Evolutionary conservation across 37 sponge, comb jelly and placozoan species (phyloP), one percentile per base, ranked within the genome.

Genomic region (Ephydatia muelleri): DNA sequence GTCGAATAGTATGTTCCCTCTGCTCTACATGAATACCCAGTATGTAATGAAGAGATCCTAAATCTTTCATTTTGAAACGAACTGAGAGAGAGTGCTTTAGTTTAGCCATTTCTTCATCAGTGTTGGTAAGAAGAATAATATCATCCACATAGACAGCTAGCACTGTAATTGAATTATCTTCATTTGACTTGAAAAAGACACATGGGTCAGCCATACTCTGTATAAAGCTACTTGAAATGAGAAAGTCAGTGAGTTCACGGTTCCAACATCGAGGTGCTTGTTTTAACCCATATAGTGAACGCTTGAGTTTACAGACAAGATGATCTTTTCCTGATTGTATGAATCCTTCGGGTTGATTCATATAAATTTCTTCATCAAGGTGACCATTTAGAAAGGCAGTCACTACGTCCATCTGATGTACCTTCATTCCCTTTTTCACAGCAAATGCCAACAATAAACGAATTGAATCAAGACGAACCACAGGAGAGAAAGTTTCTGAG

Each of bases 321-420:
- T 86, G 26, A 33, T 86, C 80, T 33, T 86, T 68, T 79, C 81
- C 87, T 19, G 48, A n/a, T 25, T 70, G 13, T 30, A 78, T 47
- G 43, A 83, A 88, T 2, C 85, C 90, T 82, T 67, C 11, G 89
- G n/a, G 84, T 67, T 88, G 84, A 38, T 88, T 31, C 81, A 86
- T 86, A 75, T 80, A 86, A 22, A 88, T 81, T 26, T 82, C 83
- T n/a, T 88, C 88, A 29, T 82, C 43, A 49, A 88, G 47, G 2
- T 72, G 33, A 30, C 81, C 81, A 73, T 88, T 88, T 49, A 88
- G 78, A 64, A 88, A 88, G 16, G 89, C 89, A 31, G 89, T 88
- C 1, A 81, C 82, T 19, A 78, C 89, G 38, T 89, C 85, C 85
- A 89, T 83, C n/a, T 89, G 89, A 47, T 89, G 89, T 49, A 89